Percentiles rank a stretch among this genome's conserved stretches.
These are phyloP conservation scores for Icerya purchasi DNA, from an alignment of 2,888 invertebrate species.

Conservation along the genomic window DNA sequence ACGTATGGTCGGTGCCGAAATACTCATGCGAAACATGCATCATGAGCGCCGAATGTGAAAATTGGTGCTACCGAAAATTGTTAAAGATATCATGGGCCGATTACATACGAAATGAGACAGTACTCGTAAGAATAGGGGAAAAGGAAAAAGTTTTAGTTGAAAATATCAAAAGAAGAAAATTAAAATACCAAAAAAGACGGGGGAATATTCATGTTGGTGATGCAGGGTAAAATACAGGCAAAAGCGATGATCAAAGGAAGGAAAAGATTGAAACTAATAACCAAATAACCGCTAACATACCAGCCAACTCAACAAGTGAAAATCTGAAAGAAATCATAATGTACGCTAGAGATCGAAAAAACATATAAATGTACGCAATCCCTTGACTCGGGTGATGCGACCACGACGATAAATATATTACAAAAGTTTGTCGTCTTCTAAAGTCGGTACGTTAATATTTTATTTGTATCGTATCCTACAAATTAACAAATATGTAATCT, in stretches of 20 bases:
- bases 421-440: no score
- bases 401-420: not conserved
- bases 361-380: not conserved
- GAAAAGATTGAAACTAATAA: not conserved
- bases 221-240: not conserved
- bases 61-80: not conserved
- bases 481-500: no score
- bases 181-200: not conserved
- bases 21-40: not conserved
- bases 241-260: not conserved
- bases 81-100: not conserved
- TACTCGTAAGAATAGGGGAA: not conserved
- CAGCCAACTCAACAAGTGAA: not conserved
- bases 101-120: not conserved
- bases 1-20: not conserved
- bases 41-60: not conserved
- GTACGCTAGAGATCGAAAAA: not conserved
- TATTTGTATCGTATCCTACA: no score
- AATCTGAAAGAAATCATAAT: not conserved
- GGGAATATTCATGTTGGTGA: not conserved
- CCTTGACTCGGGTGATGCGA: not conserved
- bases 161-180: not conserved
- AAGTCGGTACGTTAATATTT: no score
- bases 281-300: not conserved
- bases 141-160: no score